Evolutionary conservation across 2,797 vertebrate species (phyloP), one percentile per base, ranked within the genome.

Genomic region (Esox masquinongy): DNA sequence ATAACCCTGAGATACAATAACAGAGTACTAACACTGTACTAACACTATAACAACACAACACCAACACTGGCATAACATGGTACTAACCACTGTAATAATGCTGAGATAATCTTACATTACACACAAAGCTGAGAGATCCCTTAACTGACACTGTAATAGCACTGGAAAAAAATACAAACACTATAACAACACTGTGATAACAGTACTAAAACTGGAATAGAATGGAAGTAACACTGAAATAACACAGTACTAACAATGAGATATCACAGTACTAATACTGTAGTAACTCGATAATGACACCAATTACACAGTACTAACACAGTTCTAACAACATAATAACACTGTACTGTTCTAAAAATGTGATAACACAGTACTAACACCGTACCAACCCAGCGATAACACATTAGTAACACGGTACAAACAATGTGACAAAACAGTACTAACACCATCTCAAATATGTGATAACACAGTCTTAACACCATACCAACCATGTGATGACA

Each of bases 31-130:
- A 59, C 53, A 0, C 53, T 22, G n/a, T 14, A 61, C 0, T 61
- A 61, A 61, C 49, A 1, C 4, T 19, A 2, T 5, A 19, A 31
- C 3, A 1, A 31, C 3, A 3, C 29, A 1, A 17, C 6, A 50
- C 2, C 5, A 50, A 50, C 14, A 0, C 49, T 50, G 49, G 3
- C 14, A 0, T 50, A 50, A 50, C 15, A 0, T 4, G 14, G 14
- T 50, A 49, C 0, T 50, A 50, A 50, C 49, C 49, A 1, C 4
- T 19, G 15, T 5, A 19, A 31, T 31, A 1, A 31, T 31, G 29
- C 29, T 31, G 29, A 31, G 29, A 31, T 31, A 31, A 31, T 31
- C 29, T 31, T 31, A 31, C 29, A 31, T 3, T 31, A 31, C 29
- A 31, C 1, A 31, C 29, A 31, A 31, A 31, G 29, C 29, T 31